These are phyloP conservation scores for Herpailurus yagouaroundi DNA, from an alignment of 2,113 vertebrate genomes.

Conservation along the genomic window DNA sequence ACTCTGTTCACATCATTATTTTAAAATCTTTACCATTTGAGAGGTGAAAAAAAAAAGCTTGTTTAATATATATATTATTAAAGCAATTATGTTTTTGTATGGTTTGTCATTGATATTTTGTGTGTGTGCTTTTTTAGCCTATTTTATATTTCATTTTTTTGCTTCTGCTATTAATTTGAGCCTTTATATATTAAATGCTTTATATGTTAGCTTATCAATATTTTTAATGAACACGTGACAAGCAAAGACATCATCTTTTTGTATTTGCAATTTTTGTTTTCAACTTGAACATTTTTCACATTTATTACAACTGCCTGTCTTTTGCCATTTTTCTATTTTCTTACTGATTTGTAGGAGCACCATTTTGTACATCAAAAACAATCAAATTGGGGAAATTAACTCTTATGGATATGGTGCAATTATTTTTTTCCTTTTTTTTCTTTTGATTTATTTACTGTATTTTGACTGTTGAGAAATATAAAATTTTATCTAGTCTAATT, in stretches of 20 bases:
- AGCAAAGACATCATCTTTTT: not conserved
- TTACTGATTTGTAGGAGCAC: not conserved
- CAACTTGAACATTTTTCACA: not conserved
- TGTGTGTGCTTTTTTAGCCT: not conserved
- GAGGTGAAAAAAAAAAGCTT: not conserved
- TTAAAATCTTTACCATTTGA: not conserved
- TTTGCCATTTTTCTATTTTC: not conserved
- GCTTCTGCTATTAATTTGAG: conserved; percentile 10
- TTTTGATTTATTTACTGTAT: not conserved
- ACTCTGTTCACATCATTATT: not conserved
- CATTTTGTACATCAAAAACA: not conserved
- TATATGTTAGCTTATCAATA: not conserved
- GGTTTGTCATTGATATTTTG: not conserved
- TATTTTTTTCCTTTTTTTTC: not conserved
- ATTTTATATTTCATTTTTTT: not conserved
- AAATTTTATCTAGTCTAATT: not conserved
- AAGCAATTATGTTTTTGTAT: not conserved
- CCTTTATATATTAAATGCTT: not conserved
- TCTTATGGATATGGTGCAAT: not conserved
- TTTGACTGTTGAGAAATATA: not conserved
- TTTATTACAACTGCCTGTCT: not conserved
- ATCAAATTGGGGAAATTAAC: not conserved
- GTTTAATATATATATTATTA: not conserved
- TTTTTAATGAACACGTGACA: not conserved
- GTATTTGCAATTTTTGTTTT: conserved; percentile 12